Evolutionary conservation across 2,797 vertebrate genomes (phyloP), one percentile per base, ranked within the genome.

Genomic region (Enteromius unitaeniatus): DNA sequence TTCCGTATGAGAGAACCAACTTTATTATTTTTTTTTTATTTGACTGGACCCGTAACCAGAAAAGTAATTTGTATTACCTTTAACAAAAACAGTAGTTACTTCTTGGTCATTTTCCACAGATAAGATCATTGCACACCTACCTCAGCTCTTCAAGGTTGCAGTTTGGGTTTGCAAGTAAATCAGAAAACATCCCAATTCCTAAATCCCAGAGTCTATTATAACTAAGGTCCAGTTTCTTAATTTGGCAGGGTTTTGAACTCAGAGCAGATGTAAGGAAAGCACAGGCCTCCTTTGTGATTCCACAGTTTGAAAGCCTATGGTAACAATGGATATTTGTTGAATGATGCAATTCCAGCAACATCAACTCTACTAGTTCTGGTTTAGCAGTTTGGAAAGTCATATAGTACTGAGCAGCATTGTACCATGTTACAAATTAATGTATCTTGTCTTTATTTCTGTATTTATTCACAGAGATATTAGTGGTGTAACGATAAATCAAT

Each of bases 141-240:
- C 81, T 74, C 37, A 86, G 6, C 49, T 73, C 34, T 62, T 87
- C 55, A 1, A 87, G 53, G 65, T 84, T 84, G 37, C 84, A 86
- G 23, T 86, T 87, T n/a, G 79, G 23, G 37, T 78, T 68, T 26
- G 47, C 23, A 53, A 81, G 81, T 81, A 86, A 74, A 45, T 21
- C 49, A 68, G 49, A 40, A 67, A 87, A 83, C 72, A 74, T 60
- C 40, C 75, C 26, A 9, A 84, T 74, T 64, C 86, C 87, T 9
- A 69, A 28, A 23, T 88, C 81, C 14, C 81, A 70, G 45, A 87
- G 79, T 53, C 2, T 75, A 55, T 88, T 88, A 4, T 79, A 42
- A 28, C 81, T 87, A 69, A 88, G 64, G 34, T 88, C 87, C 45
- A 88, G 82, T 60, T 72, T 53, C 83, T 81, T 85, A 70, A 87